phyloP scores from a whole-genome alignment of 2,113 vertebrate genomes.

The Micronycteris hirsuta region DNA sequence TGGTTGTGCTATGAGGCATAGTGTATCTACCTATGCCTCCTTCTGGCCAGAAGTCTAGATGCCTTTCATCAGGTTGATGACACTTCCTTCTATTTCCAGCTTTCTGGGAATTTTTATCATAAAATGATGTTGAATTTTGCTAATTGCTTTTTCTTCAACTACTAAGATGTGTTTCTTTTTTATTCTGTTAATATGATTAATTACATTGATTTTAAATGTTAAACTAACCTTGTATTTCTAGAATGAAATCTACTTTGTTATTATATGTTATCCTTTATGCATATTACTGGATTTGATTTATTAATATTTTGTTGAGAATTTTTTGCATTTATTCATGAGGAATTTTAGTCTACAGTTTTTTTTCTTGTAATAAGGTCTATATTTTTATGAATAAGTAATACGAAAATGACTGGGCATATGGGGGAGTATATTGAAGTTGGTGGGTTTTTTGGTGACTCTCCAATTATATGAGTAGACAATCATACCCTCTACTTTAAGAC shows the following conservation, averaged over 20 bases:
- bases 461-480: neutral
- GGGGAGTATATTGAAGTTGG: neutral
- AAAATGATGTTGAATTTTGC: neutral
- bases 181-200: neutral
- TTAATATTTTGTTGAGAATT: neutral
- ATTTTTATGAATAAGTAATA: conserved; percentile 6
- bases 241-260: neutral
- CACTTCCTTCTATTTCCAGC: neutral
- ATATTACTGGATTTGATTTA: neutral
- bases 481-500: neutral
- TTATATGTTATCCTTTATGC: neutral
- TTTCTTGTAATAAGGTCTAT: neutral
- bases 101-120: neutral
- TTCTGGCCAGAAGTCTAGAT: no score
- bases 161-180: neutral
- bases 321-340: neutral
- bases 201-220: neutral
- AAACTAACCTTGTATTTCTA: neutral
- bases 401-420: neutral
- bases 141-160: neutral
- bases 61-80: neutral
- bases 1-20: no score
- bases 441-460: neutral
- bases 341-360: neutral
- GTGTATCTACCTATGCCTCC: no score